Percentiles rank a stretch among this genome's conserved stretches.
Conservation (phyloP, 2,888 invertebrate genomes). For the Pheosia gnoma region DNA sequence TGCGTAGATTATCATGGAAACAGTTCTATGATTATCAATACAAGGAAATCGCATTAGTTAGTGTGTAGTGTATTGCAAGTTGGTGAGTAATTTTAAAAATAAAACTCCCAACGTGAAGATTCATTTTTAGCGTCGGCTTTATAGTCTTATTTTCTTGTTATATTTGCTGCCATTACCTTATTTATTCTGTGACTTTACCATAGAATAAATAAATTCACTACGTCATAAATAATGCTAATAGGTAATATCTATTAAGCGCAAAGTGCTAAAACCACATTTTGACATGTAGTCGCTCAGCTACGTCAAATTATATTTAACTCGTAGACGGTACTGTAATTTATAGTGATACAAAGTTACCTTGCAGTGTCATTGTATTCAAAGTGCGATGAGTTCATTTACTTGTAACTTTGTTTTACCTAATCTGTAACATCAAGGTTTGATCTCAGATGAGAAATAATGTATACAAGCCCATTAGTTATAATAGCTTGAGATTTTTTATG, state of each 20-base stretch:
- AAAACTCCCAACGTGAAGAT: no score
- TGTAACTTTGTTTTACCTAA: conserved; percentile 15
- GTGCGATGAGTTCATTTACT: conserved; percentile 16
- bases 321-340: background rate
- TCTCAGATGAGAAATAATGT: conserved; percentile 6
- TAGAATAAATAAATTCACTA: no score
- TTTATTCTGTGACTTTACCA: background rate
- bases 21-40: no score
- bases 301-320: background rate
- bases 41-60: no score
- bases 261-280: background rate
- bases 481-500: no score
- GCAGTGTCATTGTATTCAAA: conserved; percentile 16
- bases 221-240: background rate
- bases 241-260: background rate
- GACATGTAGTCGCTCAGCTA: background rate
- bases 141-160: no score
- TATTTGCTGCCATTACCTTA: background rate
- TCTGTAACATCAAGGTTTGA: conserved; percentile 14
- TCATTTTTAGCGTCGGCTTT: no score
- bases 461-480: background rate
- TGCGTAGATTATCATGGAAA: background rate
- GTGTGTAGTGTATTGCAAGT: no score
- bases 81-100: no score
- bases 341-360: conserved; percentile 15